Percentiles rank a stretch among this genome's conserved stretches.
Conservation (phyloP, 2,113 vertebrate species). For the Thalassoma bifasciatum region DNA sequence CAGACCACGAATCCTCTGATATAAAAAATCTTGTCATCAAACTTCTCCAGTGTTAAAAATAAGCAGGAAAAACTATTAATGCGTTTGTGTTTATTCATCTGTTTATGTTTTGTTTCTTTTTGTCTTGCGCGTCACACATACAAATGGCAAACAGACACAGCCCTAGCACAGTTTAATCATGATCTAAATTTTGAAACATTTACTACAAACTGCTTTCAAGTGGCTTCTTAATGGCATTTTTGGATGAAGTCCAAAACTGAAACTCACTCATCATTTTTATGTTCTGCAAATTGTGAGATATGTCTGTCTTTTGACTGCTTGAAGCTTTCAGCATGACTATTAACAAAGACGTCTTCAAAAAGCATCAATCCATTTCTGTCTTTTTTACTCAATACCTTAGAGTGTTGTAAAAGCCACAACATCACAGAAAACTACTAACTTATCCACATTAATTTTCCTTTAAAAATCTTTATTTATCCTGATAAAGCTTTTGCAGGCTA, state of each 20-base stretch:
- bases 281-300: neutral
- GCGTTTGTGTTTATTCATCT: neutral
- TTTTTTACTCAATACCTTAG: too few species aligned
- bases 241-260: slow-evolving; percentile 57
- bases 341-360: neutral
- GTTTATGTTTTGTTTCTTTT: neutral
- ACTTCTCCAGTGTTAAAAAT: too few species aligned
- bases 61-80: too few species aligned
- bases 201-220: slow-evolving; percentile 20
- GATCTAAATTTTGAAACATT: slow-evolving; percentile 30
- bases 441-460: too few species aligned
- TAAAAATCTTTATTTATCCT: too few species aligned
- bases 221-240: slow-evolving; percentile 55
- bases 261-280: slow-evolving; percentile 42
- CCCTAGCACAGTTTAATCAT: neutral
- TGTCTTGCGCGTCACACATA: neutral
- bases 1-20: too few species aligned
- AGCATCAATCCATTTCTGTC: neutral
- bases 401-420: too few species aligned
- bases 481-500: too few species aligned
- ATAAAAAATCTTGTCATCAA: too few species aligned
- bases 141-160: slow-evolving; percentile 9
- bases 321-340: slow-evolving; percentile 14
- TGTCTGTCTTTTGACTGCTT: neutral
- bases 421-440: too few species aligned